Conservation (phyloP, 1,140 invertebrate species). For the Drosophila fuyamai region DNA sequence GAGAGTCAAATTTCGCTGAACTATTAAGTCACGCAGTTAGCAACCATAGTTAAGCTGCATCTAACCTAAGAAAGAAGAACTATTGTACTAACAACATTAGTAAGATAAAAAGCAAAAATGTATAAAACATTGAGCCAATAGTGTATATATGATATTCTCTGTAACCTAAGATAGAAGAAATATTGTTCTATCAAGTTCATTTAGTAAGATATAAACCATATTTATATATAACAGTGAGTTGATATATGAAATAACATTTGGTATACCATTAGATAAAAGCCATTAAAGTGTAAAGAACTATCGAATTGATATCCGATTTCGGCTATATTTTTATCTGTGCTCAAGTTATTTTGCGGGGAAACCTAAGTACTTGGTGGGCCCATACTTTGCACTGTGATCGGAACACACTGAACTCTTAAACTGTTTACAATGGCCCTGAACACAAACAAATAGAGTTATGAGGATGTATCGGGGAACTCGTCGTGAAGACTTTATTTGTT, state of each 20-base stretch:
- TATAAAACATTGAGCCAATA: too few species aligned
- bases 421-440: conserved; percentile 73
- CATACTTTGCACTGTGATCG: conserved; percentile 52
- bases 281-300: background rate
- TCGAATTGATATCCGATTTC: background rate
- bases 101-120: too few species aligned
- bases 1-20: conserved; percentile 1
- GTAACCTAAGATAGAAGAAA: too few species aligned
- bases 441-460: conserved; percentile 25
- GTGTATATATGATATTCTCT: too few species aligned
- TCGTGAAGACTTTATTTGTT: conserved; percentile 37
- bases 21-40: background rate
- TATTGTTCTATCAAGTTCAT: too few species aligned
- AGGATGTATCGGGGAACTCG: conserved; percentile 48
- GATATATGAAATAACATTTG: too few species aligned
- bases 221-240: too few species aligned
- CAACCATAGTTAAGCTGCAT: too few species aligned
- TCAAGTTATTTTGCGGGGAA: conserved; percentile 1
- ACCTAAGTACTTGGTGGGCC: conserved; percentile 6
- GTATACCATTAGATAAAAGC: background rate
- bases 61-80: too few species aligned
- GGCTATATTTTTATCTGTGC: conserved; percentile 10
- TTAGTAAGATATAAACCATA: too few species aligned
- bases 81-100: too few species aligned
- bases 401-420: conserved; percentile 55